Percentiles rank a stretch among this genome's conserved stretches.
Conservation (phyloP, 1,140 invertebrate species). For the Lordiphosa collinella region DNA sequence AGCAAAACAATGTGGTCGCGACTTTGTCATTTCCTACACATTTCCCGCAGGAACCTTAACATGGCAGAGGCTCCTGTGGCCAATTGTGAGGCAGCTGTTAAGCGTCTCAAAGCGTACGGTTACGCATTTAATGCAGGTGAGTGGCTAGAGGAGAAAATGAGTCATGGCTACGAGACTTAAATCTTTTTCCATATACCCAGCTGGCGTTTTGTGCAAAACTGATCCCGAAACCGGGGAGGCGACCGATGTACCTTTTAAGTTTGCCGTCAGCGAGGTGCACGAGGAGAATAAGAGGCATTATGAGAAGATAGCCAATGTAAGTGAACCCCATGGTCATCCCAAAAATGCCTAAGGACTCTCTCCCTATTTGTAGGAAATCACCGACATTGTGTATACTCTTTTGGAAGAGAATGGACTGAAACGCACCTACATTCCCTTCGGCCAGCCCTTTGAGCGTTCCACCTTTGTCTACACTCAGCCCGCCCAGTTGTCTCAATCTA, state of each 20-base stretch:
- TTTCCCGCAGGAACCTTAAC: neutral
- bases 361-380: conserved; percentile 79
- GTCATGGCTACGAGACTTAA: neutral
- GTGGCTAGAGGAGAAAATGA: neutral
- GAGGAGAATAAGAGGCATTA: conserved; percentile 86
- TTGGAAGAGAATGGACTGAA: conserved; percentile 83
- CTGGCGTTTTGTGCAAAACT: conserved; percentile 83
- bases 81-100: neutral
- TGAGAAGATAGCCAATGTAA: conserved; percentile 85
- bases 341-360: neutral
- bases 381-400: conserved; percentile 85
- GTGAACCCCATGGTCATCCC: neutral
- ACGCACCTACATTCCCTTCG: conserved; percentile 82
- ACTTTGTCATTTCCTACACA: neutral
- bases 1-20: neutral
- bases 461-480: conserved; percentile 85
- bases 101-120: neutral
- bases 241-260: conserved; percentile 83
- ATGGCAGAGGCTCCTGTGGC: conserved; percentile 1
- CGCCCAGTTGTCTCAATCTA: conserved; percentile 82
- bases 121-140: neutral
- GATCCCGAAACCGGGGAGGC: conserved; percentile 79
- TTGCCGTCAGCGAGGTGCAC: conserved; percentile 82
- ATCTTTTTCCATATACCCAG: conserved; percentile 57
- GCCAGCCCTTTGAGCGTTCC: conserved; percentile 80